A percentile compares a stretch with the other conserved stretches of the same genome.
phyloP scores from a whole-genome alignment of 2,888 invertebrate genomes.

The Campoplex nolae region DNA sequence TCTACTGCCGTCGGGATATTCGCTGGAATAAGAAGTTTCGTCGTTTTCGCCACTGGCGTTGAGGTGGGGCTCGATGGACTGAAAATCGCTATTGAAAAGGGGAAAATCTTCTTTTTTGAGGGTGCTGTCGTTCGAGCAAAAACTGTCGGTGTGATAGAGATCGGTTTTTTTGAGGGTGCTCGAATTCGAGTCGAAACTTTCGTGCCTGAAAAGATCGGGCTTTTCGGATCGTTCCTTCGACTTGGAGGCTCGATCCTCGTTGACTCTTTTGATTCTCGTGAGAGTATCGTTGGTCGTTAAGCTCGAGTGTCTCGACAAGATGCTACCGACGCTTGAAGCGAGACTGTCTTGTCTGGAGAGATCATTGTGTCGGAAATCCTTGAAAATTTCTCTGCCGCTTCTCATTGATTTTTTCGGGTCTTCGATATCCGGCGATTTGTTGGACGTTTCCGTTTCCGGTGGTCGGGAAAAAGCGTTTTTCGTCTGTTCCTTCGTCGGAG shows the following conservation, averaged over 20 bases:
- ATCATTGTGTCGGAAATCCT: conserved; percentile 59
- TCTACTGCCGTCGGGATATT: conserved; percentile 59
- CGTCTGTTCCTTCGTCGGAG: conserved; percentile 81
- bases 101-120: conserved; percentile 72
- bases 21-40: conserved; percentile 34
- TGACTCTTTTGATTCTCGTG: conserved; percentile 59
- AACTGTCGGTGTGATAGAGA: conserved; percentile 73
- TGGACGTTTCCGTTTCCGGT: conserved; percentile 54
- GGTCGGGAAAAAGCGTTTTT: conserved; percentile 78
- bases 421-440: conserved; percentile 57
- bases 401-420: conserved; percentile 53
- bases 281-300: conserved; percentile 71
- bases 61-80: conserved; percentile 49
- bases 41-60: conserved; percentile 34
- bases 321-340: conserved; percentile 74
- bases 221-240: conserved; percentile 60
- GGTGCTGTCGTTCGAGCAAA: conserved; percentile 76
- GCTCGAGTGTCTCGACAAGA: conserved; percentile 75
- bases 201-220: conserved; percentile 63
- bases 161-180: conserved; percentile 72
- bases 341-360: conserved; percentile 73
- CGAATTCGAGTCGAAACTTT: conserved; percentile 71
- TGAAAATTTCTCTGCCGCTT: conserved; percentile 42
- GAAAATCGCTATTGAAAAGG: conserved; percentile 63
- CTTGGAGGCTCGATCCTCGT: conserved; percentile 36